Percentiles rank a stretch among this genome's conserved stretches.
Evolutionary conservation across 2,113 vertebrate species (phyloP).

Genomic region (Terrapene triunguis): DNA sequence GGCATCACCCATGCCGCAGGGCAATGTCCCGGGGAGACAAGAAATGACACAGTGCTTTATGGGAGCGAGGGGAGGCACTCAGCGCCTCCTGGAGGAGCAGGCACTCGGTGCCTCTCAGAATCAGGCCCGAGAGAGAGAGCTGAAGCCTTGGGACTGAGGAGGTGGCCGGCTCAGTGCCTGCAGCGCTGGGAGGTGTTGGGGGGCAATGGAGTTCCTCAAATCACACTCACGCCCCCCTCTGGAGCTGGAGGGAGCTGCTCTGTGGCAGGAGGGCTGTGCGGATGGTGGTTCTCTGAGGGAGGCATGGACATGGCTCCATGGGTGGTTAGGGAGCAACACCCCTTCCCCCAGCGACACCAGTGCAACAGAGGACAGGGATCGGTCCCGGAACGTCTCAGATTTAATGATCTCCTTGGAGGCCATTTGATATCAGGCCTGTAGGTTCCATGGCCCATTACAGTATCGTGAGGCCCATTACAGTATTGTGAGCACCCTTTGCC

Average conservation of each 20-base stretch:
- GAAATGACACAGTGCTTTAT: too few species aligned
- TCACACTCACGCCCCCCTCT: too few species aligned
- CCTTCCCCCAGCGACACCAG: neutral
- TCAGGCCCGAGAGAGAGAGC: neutral
- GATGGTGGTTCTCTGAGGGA: neutral
- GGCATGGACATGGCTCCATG: too few species aligned
- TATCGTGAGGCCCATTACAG: neutral
- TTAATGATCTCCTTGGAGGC: conserved; percentile 31
- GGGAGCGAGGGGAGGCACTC: too few species aligned
- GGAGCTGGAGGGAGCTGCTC: neutral
- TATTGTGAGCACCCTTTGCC: fast-evolving
- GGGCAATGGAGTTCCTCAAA: neutral
- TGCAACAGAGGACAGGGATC: neutral
- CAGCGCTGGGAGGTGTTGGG: too few species aligned
- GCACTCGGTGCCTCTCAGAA: fast-evolving
- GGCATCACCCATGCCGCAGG: neutral
- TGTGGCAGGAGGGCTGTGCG: neutral
- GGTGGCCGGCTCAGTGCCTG: neutral
- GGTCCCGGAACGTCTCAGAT: neutral
- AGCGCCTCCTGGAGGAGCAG: neutral
- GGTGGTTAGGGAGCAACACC: neutral
- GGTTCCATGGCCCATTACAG: neutral
- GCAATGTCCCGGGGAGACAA: too few species aligned
- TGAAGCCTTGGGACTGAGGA: neutral
- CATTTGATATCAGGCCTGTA: neutral